Conservation (phyloP, 64 coral and sea anemone genomes). For the Pachyseris speciosa region DNA sequence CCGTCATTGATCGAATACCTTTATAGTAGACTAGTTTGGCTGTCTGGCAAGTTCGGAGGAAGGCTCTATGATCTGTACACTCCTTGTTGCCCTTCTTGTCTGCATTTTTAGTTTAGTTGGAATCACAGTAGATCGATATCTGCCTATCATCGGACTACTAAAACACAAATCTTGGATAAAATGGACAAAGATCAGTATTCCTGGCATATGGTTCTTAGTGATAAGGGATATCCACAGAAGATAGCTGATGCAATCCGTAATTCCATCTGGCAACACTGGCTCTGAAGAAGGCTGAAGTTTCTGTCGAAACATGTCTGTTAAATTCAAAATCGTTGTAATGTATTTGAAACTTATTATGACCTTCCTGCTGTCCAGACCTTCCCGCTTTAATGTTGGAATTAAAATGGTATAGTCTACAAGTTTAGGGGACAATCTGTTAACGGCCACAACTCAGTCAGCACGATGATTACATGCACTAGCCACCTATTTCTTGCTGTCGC, state of each 20-base stretch:
- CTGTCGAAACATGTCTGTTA: too few species aligned
- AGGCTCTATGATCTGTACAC: neutral
- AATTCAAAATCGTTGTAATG: too few species aligned
- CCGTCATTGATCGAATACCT: neutral
- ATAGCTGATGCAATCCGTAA: too few species aligned
- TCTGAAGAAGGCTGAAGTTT: too few species aligned
- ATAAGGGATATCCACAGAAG: too few species aligned
- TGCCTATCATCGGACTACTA: slow-evolving; percentile 27
- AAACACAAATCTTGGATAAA: neutral
- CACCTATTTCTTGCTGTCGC: neutral
- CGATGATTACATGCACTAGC: neutral
- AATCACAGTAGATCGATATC: slow-evolving; percentile 26
- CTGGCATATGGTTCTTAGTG: slow-evolving; percentile 11
- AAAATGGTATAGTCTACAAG: neutral
- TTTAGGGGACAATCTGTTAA: neutral
- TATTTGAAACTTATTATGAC: too few species aligned
- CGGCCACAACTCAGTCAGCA: neutral
- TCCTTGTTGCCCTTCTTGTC: neutral
- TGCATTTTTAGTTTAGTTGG: slow-evolving; percentile 34
- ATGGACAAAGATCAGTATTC: slow-evolving; percentile 29
- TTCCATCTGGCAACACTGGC: too few species aligned
- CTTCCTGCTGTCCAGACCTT: too few species aligned
- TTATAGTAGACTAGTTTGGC: neutral
- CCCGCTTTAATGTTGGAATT: neutral
- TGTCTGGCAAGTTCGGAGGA: neutral